Evolutionary conservation across 2,888 invertebrate genomes (phyloP), one percentile per base, ranked within the genome.

Genomic region (Meiosimyza platycephala): DNA sequence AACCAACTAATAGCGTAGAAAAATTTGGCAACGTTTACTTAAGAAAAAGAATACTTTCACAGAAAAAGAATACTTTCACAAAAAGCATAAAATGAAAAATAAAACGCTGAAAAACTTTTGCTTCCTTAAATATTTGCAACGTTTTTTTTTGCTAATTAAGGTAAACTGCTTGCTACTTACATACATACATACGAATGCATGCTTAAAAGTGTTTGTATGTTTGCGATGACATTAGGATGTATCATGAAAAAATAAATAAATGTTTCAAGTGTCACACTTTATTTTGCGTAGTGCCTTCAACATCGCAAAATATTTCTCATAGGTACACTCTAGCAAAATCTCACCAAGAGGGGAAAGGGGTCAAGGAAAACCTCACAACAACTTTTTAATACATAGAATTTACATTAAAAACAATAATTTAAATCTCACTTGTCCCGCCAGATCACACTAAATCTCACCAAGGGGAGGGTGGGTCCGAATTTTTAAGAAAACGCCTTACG

Each of bases 121-220:
- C 28, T 64, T 64, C 51, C 51, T 64, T 15, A 6, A 50, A 64
- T 9, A 28, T 18, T 51, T 64, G 50, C 51, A 15, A 60, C 15
- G 51, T 18, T 50, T 22, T n/a, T n/a, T 63, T 64, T 64, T 51
- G 64, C 51, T 64, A 64, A 64, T 64, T 64, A 64, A 64, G 64
- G 51, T 64, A 51, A 50, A 64, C 51, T 64, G 51, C 28, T 28
- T 12, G 13, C 6, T 22, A 28, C 22, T 13, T 18, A 57, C 18
- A 57, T 13, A 28, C 12, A 28, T 13, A 28, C 57, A 28, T 22
- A 57, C 22, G 28, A 28, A 57, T 13, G 22, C 5, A 12, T 22
- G 11, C 57, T 55, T 48, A 1, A 57, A 18, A 57, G 22, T 57
- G 40, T 47, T 55, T 47, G 6, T 57, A 47, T 47, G 48, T 50